Percentiles rank a stretch among this genome's conserved stretches.
phyloP scores from a whole-genome alignment of 2,888 invertebrate genomes.

The Eutolmus rufibarbis region DNA sequence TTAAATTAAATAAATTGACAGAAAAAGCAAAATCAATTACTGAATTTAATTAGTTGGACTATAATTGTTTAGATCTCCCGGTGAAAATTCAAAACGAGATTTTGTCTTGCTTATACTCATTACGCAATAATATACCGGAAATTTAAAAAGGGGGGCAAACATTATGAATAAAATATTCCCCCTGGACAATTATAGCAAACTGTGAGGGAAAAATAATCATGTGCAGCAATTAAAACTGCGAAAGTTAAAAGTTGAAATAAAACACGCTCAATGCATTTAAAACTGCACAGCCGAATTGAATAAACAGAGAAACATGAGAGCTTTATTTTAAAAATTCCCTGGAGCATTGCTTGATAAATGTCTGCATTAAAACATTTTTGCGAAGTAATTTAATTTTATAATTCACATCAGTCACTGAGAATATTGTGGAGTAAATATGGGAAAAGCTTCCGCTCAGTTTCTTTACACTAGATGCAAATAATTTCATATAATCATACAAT shows the following conservation, averaged over 20 bases:
- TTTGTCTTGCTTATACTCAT: background rate
- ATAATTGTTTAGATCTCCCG: background rate
- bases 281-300: background rate
- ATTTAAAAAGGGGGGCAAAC: background rate
- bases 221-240: background rate
- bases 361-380: conserved; percentile 11
- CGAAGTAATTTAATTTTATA: conserved; percentile 9
- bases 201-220: background rate
- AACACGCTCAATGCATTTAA: background rate
- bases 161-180: background rate
- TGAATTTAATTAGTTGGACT: background rate
- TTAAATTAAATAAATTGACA: background rate
- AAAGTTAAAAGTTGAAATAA: conserved; percentile 7
- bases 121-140: background rate
- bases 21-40: background rate
- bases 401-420: background rate
- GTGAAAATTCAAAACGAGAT: background rate
- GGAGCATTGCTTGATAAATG: background rate
- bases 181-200: background rate
- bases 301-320: background rate
- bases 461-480: background rate
- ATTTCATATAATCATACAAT: background rate
- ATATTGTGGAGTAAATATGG: background rate
- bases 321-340: background rate
- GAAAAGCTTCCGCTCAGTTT: background rate